phyloP scores from a whole-genome alignment of 2,113 vertebrate genomes.

The Daboia siamensis region DNA sequence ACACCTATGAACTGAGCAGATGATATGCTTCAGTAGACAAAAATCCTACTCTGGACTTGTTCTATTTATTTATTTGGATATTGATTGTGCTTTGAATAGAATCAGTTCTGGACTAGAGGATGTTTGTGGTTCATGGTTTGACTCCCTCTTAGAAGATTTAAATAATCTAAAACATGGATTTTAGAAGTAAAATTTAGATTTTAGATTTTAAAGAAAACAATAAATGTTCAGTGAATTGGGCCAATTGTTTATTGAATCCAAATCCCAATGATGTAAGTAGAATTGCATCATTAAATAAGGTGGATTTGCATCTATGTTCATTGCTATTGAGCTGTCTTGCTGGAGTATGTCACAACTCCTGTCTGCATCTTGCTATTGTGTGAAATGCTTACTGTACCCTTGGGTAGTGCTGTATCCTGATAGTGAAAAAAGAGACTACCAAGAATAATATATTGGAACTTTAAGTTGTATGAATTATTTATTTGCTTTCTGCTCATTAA shows the following conservation, averaged over 20 bases:
- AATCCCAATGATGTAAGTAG: not conserved
- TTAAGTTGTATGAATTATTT: not conserved
- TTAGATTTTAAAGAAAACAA: not conserved
- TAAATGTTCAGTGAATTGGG: not conserved
- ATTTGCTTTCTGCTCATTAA: not conserved
- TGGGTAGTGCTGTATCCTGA: not conserved
- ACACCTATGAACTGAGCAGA: slow-evolving; percentile 30
- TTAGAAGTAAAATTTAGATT: too few species aligned
- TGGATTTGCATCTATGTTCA: not conserved
- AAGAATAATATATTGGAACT: not conserved
- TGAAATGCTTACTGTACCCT: not conserved
- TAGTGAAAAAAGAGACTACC: not conserved
- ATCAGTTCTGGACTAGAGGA: slow-evolving; percentile 25
- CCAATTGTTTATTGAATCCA: not conserved
- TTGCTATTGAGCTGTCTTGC: not conserved
- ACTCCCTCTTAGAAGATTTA: not conserved
- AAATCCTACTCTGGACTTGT: slow-evolving; percentile 30
- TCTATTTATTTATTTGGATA: slow-evolving; percentile 13
- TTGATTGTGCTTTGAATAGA: slow-evolving; percentile 12
- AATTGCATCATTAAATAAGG: not conserved
- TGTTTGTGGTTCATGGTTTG: not conserved
- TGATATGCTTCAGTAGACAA: slow-evolving; percentile 24
- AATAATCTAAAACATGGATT: not conserved
- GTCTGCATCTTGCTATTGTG: not conserved
- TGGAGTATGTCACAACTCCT: not conserved